A percentile compares a stretch with the other conserved stretches of the same genome.
phyloP scores from a whole-genome alignment of 2,113 vertebrate species.

The Corynorhinus townsendii region DNA sequence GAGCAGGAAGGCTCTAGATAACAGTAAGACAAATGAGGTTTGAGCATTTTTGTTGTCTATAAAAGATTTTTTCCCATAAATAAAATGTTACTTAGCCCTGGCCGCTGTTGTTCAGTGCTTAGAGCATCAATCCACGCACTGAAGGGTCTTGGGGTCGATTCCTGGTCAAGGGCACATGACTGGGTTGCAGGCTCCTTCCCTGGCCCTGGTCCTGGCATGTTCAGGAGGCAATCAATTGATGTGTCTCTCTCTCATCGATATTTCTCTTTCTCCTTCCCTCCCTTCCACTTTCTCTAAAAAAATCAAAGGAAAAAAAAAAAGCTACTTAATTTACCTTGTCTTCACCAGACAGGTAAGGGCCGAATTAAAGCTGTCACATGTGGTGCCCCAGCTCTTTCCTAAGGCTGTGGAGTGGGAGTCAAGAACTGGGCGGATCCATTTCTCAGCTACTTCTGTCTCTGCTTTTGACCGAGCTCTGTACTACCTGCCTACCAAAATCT shows the following conservation, averaged over 20 bases:
- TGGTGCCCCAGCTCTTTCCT: neutral
- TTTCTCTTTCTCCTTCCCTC: too few relatives aligned
- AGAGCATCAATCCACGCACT: too few relatives aligned
- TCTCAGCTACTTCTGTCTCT: neutral
- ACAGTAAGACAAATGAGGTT: neutral
- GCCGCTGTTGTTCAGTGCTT: too few relatives aligned
- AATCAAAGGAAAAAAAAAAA: neutral
- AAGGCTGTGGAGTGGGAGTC: neutral
- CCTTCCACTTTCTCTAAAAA: too few relatives aligned
- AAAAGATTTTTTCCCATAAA: neutral
- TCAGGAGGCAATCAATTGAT: too few relatives aligned
- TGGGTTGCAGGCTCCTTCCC: too few relatives aligned
- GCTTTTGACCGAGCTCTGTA: accelerated
- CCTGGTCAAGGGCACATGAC: too few relatives aligned
- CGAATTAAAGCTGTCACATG: neutral
- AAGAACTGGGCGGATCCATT: too few relatives aligned
- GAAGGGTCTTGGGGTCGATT: too few relatives aligned
- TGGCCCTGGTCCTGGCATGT: too few relatives aligned
- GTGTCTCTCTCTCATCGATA: too few relatives aligned
- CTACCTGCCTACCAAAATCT: neutral
- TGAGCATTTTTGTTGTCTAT: neutral
- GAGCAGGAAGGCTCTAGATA: neutral
- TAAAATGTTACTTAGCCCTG: neutral
- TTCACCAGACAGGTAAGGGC: neutral
- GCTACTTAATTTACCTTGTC: neutral